Evolutionary conservation across 53 echinoderm and acorn worm species (phyloP).

Genomic region (Mesocentrotus franciscanus): DNA sequence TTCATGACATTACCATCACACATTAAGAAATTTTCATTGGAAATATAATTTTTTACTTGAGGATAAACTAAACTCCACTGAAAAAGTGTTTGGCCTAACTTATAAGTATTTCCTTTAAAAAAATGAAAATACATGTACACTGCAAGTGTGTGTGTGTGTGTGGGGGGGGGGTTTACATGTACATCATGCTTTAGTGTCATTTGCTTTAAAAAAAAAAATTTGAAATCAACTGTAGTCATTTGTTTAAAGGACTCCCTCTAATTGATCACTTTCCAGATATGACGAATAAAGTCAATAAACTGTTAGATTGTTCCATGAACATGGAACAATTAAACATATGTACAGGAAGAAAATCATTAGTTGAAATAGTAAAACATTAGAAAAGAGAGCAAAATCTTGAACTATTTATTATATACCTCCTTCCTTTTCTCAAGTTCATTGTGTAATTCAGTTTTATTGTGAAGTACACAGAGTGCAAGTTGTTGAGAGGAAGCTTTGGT

Average conservation of each 20-base stretch:
- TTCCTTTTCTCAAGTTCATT: background rate
- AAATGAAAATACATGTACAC: background rate
- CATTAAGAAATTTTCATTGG: no score
- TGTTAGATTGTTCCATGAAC: background rate
- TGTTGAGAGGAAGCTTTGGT: background rate
- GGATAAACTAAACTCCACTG: background rate
- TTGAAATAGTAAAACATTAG: background rate
- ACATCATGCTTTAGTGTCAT: background rate
- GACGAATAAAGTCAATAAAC: no score
- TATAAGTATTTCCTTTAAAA: background rate
- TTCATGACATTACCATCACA: no score
- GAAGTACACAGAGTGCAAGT: background rate
- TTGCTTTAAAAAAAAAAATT: no score
- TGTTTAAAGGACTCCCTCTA: background rate
- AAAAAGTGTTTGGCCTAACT: background rate
- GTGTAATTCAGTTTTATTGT: constrained; percentile 14
- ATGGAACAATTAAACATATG: background rate
- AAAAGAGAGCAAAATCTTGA: background rate
- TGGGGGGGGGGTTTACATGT: background rate
- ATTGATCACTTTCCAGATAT: background rate
- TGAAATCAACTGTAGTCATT: background rate
- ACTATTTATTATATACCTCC: background rate
- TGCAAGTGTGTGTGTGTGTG: background rate
- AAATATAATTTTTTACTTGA: background rate
- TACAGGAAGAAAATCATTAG: constrained; percentile 14